Base-by-base conservation (phyloP, 1,140 invertebrate species). In the Pogonomyrmex californicus region DNA sequence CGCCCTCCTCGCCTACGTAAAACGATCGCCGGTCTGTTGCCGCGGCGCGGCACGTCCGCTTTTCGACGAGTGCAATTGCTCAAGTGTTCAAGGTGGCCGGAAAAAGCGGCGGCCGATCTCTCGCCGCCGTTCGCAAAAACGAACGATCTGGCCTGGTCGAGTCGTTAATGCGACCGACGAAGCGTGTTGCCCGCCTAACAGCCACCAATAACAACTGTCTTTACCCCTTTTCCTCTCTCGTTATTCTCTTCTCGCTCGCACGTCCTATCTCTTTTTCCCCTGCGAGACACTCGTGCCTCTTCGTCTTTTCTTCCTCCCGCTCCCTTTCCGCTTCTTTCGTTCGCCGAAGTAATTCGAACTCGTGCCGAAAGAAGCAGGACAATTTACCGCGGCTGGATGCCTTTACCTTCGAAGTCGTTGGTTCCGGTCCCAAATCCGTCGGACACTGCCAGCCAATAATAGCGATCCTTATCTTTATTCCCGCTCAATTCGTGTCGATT, bases 301-400 rank as follows among this genome's bases (percentile, higher is more conserved):
- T 9, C n/a, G 38, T 41, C 54, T 56, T 65, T 58, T 58, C 12
- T 51, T 30, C 60, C 33, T 36, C 38, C 14, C 58, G 49, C 44
- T 79, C 73, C 86, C 62, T 82, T 58, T 88, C 60, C 88, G 70
- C 54, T 51, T 75, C 81, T 41, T 66, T 82, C 81, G 86, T 87
- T 88, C 81, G 47, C 38, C 54, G 58, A 76, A 88, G 91, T 91
- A 91, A 92, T 92, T 92, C 90, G 91, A 91, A 89, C 88, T 92
- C 91, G 91, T 93, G 91, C 85, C 90, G 88, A 89, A 92, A 93
- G 86, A 91, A 91, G 79, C 56, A 47, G 68, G 88, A 78, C 90
- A 91, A 92, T 92, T 92, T 60, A 86, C 81, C 86, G 76, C 62
- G 60, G 86, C 60, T 82, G 66, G 92, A 86, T 49, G 83, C 87